phyloP scores from a whole-genome alignment of 1,140 invertebrate genomes.

The Zaprionus ghesquierei region DNA sequence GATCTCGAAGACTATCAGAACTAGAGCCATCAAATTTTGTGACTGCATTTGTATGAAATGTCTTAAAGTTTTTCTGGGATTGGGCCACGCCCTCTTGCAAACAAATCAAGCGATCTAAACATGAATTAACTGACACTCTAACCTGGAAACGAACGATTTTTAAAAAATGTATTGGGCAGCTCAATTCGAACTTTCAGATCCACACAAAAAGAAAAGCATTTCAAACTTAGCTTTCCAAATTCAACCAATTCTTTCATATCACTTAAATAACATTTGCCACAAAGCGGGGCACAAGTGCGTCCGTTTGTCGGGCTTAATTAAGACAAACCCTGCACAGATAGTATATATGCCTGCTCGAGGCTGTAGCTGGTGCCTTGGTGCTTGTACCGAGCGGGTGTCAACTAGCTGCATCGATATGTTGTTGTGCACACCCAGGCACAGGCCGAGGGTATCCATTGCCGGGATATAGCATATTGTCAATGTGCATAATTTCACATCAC shows the following conservation, averaged over 20 bases:
- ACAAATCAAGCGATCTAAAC: too few relatives aligned
- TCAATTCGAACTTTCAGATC: too few relatives aligned
- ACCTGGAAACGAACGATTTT: too few relatives aligned
- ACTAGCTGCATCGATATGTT: conserved; percentile 66
- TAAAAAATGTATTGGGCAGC: too few relatives aligned
- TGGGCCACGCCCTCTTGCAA: too few relatives aligned
- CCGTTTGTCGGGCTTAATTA: conserved; percentile 23
- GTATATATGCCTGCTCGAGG: conserved; percentile 22
- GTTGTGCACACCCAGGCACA: conserved; percentile 51
- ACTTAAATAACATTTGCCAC: not conserved
- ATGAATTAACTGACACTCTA: too few relatives aligned
- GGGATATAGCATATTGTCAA: conserved; percentile 50
- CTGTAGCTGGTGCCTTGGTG: not conserved
- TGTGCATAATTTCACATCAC: conserved; percentile 71
- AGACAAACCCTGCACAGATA: conserved; percentile 20
- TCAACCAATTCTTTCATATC: not conserved
- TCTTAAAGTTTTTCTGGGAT: too few relatives aligned
- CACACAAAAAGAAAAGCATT: too few relatives aligned
- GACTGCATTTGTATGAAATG: too few relatives aligned
- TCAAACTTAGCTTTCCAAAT: too few relatives aligned
- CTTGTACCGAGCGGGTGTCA: conserved; percentile 49
- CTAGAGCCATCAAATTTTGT: too few relatives aligned
- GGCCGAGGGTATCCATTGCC: conserved; percentile 62
- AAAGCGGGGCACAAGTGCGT: not conserved
- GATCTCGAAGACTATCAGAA: too few relatives aligned